Evolutionary conservation across 23 tunicate genomes (phyloP).

Genomic region (Pegea sp.): DNA sequence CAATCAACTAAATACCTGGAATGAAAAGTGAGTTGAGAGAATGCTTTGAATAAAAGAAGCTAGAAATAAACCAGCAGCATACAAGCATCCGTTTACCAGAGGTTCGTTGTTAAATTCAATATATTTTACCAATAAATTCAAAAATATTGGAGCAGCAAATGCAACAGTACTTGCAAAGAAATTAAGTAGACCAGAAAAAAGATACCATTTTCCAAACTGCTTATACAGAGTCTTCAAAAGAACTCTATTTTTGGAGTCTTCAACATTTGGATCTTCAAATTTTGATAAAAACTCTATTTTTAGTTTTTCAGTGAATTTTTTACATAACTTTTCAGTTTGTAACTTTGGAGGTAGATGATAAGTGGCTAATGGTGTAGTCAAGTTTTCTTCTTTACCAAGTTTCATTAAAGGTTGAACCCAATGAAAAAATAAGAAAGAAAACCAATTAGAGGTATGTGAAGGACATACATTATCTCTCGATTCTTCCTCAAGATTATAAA

Average conservation of each 20-base stretch:
- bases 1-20: no score
- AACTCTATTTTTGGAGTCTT: constrained; percentile 3
- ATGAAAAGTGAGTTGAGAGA: constrained; percentile 68
- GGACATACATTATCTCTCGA: constrained; percentile 11
- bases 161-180: constrained; percentile 34
- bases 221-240: constrained; percentile 15
- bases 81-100: constrained; percentile 34
- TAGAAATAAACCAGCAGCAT: constrained; percentile 55
- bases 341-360: constrained; percentile 48
- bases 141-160: constrained; percentile 68
- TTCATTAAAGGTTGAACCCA: constrained; percentile 77
- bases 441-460: constrained; percentile 16
- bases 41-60: constrained; percentile 41
- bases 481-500: neutral
- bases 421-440: constrained; percentile 42
- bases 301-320: constrained; percentile 10
- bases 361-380: constrained; percentile 22
- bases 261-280: neutral
- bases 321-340: constrained; percentile 17
- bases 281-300: neutral
- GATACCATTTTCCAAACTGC: constrained; percentile 36
- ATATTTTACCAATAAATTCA: constrained; percentile 40
- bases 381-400: constrained; percentile 17
- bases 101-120: constrained; percentile 50
- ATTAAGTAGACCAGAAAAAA: constrained; percentile 40